A percentile compares a stretch with the other conserved stretches of the same genome.
Conservation (phyloP, 2,113 vertebrate genomes). For the Anguilla japonica region DNA sequence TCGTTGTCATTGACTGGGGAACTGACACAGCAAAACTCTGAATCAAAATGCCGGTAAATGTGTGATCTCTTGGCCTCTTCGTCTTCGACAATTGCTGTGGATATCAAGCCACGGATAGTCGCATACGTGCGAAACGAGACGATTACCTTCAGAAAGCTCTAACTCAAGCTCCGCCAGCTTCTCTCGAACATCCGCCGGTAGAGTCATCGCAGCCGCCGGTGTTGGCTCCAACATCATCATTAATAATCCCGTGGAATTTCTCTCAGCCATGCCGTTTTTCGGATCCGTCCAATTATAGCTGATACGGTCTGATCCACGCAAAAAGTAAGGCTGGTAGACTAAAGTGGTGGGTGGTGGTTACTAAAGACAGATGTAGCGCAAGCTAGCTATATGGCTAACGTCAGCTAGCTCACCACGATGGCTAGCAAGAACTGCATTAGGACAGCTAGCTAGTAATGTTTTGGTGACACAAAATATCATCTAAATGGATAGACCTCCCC, state of each 20-base stretch:
- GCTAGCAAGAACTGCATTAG: conserved; percentile 1
- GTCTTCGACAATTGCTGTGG: not conserved
- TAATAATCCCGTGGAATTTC: conserved; percentile 71
- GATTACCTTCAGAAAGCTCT: conserved; percentile 89
- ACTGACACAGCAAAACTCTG: not conserved
- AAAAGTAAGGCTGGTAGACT: not conserved
- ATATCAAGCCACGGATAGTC: not conserved
- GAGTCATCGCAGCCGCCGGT: conserved; percentile 68
- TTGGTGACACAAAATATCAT: not conserved
- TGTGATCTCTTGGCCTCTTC: not conserved
- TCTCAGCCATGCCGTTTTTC: conserved; percentile 77
- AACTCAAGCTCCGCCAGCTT: conserved; percentile 93
- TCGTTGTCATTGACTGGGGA: not conserved
- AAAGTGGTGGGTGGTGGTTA: conserved; percentile 47
- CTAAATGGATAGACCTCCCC: not conserved
- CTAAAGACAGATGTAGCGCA: conserved; percentile 53
- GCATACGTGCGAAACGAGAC: not conserved
- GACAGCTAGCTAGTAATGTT: not conserved
- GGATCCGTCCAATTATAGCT: not conserved
- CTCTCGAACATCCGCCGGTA: conserved; percentile 86
- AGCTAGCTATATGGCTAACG: not conserved
- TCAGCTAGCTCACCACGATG: not conserved
- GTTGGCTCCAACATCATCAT: conserved; percentile 75
- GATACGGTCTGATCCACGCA: conserved; percentile 8
- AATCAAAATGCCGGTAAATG: not conserved